Evolutionary conservation across 2,797 vertebrate species (phyloP).

Genomic region (Microctenopoma lineatum): DNA sequence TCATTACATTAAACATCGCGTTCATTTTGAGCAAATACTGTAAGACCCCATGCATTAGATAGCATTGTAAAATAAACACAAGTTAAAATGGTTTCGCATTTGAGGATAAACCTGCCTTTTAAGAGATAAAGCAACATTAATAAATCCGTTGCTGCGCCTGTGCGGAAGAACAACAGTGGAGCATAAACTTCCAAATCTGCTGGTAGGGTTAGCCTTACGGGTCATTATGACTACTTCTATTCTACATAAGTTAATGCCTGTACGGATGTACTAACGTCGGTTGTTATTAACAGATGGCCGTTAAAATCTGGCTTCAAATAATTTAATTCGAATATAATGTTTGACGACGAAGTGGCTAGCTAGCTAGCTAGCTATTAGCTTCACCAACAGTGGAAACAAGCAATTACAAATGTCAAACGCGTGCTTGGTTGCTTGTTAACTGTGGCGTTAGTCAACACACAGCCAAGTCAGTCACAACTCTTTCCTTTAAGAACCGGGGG

Average conservation of each 20-base stretch:
- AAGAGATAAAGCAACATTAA: background rate
- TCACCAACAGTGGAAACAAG: background rate
- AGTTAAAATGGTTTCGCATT: too few species aligned
- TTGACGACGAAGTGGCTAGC: constrained; percentile 22
- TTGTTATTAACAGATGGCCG: background rate
- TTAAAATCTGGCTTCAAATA: background rate
- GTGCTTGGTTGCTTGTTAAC: background rate
- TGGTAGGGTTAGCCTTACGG: background rate
- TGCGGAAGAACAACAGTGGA: constrained; percentile 6
- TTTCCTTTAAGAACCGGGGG: accelerated
- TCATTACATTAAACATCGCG: background rate
- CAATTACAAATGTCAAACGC: accelerated
- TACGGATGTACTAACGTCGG: background rate
- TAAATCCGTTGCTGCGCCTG: background rate
- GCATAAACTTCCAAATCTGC: constrained; percentile 3
- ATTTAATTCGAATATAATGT: background rate
- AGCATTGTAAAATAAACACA: background rate
- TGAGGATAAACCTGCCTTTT: background rate
- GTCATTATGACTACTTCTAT: too few species aligned
- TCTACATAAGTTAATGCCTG: too few species aligned
- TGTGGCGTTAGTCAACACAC: accelerated
- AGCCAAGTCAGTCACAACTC: accelerated
- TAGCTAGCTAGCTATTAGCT: constrained; percentile 21
- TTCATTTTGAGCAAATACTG: background rate
- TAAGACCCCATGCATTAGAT: background rate